Evolutionary conservation across 2,797 vertebrate species (phyloP).

Genomic region (Manis pentadactyla): DNA sequence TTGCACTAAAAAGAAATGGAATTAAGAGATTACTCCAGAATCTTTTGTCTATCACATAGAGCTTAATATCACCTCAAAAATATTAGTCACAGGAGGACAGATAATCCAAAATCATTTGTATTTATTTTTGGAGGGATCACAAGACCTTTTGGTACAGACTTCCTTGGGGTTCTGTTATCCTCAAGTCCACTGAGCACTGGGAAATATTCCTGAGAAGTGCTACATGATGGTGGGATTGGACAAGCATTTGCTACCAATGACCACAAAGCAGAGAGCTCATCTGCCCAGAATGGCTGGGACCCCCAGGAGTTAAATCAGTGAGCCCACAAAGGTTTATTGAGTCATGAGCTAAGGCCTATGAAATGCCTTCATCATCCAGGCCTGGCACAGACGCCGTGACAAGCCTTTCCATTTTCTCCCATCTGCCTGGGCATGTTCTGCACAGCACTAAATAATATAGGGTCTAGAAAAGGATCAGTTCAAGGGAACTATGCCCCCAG

Average conservation of each 20-base stretch:
- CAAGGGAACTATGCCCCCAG: background rate
- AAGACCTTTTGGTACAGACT: background rate
- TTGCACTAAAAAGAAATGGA: background rate
- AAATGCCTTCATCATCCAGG: too few species aligned
- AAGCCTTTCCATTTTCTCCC: background rate
- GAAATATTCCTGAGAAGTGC: background rate
- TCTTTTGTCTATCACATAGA: background rate
- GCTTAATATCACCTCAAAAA: background rate
- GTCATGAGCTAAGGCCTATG: background rate
- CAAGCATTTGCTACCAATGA: background rate
- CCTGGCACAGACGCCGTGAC: background rate
- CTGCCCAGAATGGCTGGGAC: fast-evolving
- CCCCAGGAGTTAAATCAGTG: background rate
- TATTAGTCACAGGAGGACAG: background rate
- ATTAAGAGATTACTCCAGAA: background rate
- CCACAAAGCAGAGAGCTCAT: background rate
- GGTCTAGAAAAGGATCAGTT: background rate
- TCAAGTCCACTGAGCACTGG: background rate
- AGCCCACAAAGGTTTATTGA: background rate
- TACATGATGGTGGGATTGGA: background rate
- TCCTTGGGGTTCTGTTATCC: background rate
- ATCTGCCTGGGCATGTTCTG: background rate
- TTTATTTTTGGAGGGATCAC: background rate
- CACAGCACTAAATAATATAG: background rate
- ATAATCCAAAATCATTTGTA: background rate